Conservation (phyloP, 2,888 invertebrate species). For the Protonemura montana region DNA sequence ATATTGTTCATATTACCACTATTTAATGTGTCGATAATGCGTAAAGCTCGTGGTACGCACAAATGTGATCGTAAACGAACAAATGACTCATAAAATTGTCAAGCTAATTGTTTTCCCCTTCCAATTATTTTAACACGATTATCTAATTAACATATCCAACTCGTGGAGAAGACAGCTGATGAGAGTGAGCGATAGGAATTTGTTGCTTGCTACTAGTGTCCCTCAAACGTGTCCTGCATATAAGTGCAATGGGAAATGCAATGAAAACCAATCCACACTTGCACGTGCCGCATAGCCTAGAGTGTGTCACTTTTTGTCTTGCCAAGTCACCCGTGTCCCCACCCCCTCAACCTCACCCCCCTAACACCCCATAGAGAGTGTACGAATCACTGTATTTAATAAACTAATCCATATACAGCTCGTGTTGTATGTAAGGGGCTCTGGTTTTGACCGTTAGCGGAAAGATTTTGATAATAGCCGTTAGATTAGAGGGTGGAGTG, state of each 20-base stretch:
- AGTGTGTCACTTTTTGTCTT: constrained; percentile 16
- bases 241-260: background rate
- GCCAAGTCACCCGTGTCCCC: constrained; percentile 22
- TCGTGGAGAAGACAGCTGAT: background rate
- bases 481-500: constrained; percentile 28
- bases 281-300: background rate
- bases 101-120: background rate
- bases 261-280: background rate
- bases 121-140: background rate
- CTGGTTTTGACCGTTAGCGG: constrained; percentile 40
- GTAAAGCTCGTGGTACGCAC: background rate
- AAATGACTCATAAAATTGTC: background rate
- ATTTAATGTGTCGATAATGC: background rate
- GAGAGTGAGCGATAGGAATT: background rate
- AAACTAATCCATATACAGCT: constrained; percentile 38
- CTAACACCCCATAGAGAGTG: constrained; percentile 14
- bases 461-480: constrained; percentile 39
- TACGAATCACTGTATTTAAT: constrained; percentile 38
- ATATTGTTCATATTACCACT: background rate
- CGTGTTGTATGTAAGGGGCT: constrained; percentile 21
- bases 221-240: background rate
- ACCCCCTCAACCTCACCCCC: background rate
- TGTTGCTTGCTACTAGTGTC: background rate
- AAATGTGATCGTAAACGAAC: background rate
- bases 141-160: background rate